A percentile compares a stretch with the other conserved stretches of the same genome.
Conservation (phyloP, 2,113 vertebrate genomes). For the Cyanoderma ruficeps region DNA sequence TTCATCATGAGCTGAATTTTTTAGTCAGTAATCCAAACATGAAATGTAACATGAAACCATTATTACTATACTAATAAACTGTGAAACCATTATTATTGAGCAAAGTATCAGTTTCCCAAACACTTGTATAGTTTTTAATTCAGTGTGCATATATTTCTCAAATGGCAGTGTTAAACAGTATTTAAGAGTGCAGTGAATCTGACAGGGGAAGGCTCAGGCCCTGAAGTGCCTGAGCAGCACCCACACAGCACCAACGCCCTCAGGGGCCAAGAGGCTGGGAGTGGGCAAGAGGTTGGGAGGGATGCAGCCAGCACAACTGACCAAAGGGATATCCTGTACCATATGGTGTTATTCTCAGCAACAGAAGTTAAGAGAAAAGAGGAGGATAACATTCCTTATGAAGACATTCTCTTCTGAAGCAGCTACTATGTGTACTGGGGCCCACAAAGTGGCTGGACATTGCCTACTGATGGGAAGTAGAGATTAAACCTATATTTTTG, state of each 20-base stretch:
- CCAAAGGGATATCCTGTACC: not conserved
- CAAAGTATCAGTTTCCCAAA: not conserved
- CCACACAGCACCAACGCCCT: not conserved
- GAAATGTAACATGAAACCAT: not conserved
- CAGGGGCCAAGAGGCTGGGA: rapidly evolving
- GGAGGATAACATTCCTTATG: not conserved
- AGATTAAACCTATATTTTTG: not conserved
- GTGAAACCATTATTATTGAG: not conserved
- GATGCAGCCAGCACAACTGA: not conserved
- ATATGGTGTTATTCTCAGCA: rapidly evolving
- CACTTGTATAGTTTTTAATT: not conserved
- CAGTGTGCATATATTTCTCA: rapidly evolving
- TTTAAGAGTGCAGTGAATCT: not conserved
- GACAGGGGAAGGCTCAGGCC: not conserved
- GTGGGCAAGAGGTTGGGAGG: not conserved
- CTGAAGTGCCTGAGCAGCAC: not conserved
- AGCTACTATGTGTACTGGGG: not conserved
- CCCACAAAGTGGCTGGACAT: not conserved
- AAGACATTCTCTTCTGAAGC: rapidly evolving
- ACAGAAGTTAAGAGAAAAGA: not conserved
- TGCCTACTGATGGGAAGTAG: not conserved
- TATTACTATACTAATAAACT: not conserved
- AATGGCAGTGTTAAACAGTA: rapidly evolving
- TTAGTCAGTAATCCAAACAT: not conserved
- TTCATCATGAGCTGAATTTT: not conserved